These are phyloP conservation scores for Thripadectes ignobilis DNA, from an alignment of 2,797 vertebrate species.

Conservation along the genomic window DNA sequence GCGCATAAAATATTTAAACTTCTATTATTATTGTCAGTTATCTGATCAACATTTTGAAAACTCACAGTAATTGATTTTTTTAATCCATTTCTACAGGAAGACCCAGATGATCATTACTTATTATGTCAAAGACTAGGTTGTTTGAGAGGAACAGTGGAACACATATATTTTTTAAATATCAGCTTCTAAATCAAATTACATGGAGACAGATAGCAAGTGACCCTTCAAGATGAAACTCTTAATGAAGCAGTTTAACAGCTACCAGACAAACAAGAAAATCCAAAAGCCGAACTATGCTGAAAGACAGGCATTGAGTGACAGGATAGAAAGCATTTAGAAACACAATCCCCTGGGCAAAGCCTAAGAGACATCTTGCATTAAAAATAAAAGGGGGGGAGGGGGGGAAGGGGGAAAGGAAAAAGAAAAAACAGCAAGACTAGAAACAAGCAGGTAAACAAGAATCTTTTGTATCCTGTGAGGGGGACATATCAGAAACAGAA, in stretches of 20 bases:
- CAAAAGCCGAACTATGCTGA: background rate
- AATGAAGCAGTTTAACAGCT: background rate
- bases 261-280: background rate
- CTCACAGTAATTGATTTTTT: background rate
- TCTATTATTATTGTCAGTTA: background rate
- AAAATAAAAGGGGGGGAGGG: background rate
- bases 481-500: background rate
- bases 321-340: background rate
- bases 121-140: background rate
- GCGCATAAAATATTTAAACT: background rate
- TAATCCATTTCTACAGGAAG: background rate
- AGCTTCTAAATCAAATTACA: background rate
- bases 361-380: background rate
- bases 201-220: background rate
- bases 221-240: background rate
- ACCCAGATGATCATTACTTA: background rate
- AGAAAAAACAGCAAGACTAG: background rate
- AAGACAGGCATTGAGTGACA: background rate
- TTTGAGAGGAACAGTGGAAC: background rate
- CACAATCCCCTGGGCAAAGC: background rate
- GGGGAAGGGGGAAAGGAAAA: too few species aligned
- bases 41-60: background rate
- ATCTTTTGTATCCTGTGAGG: background rate
- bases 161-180: background rate
- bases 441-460: background rate